phyloP scores from a whole-genome alignment of 2,888 invertebrate genomes.

The Leistus spinibarbis region DNA sequence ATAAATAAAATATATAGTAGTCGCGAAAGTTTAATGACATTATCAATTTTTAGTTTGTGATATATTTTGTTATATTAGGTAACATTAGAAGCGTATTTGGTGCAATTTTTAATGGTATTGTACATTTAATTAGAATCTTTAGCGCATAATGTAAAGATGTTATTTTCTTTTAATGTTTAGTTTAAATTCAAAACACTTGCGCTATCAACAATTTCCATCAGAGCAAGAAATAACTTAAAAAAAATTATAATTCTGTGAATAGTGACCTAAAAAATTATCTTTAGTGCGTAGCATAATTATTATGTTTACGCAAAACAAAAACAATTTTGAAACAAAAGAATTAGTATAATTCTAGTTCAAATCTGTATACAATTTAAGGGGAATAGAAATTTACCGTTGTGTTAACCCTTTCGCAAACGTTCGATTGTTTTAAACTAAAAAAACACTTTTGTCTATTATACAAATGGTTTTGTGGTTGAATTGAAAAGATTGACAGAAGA shows the following conservation, averaged over 20 bases:
- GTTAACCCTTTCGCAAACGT: not conserved
- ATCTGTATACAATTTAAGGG: not conserved
- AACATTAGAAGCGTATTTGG: not conserved
- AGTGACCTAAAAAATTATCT: not conserved
- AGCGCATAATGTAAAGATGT: constrained; percentile 14
- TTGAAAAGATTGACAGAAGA: not conserved
- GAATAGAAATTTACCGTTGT: not conserved
- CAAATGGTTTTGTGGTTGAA: not conserved
- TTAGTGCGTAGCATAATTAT: not conserved
- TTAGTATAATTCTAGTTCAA: not conserved
- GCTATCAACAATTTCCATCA: not conserved
- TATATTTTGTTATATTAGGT: not conserved
- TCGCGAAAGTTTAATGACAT: constrained; percentile 9
- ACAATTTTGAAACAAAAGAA: not conserved
- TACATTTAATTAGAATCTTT: constrained; percentile 28
- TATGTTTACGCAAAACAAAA: not conserved
- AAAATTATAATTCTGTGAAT: not conserved
- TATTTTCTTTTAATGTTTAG: not conserved
- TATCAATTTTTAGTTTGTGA: constrained; percentile 3
- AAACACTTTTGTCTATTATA: not conserved
- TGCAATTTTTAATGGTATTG: constrained; percentile 8
- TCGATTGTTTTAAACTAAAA: not conserved
- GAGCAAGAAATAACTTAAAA: not conserved
- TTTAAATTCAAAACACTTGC: constrained; percentile 3
- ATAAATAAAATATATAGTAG: not conserved